phyloP scores from a whole-genome alignment of 2,888 invertebrate species.

The Spicauda simplicius region DNA sequence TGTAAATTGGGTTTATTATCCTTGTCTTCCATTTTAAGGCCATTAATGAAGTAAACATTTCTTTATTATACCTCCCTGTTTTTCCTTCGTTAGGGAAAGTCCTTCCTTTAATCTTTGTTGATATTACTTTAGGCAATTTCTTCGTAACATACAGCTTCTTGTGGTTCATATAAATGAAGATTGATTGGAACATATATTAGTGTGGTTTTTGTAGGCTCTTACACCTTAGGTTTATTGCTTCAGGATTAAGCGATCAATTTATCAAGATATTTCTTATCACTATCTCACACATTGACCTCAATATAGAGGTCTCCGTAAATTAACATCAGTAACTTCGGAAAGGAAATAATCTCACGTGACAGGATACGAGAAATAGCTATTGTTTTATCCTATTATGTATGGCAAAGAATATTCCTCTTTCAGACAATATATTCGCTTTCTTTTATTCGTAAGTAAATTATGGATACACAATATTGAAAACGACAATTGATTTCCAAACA shows the following conservation, averaged over 20 bases:
- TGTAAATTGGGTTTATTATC: conserved; percentile 8
- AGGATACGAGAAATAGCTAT: too few relatives aligned
- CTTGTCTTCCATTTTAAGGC: conserved; percentile 16
- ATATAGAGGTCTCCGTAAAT: too few relatives aligned
- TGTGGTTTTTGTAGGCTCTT: conserved; percentile 4
- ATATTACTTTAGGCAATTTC: conserved; percentile 6
- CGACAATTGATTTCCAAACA: background rate
- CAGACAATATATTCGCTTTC: too few relatives aligned
- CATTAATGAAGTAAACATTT: conserved; percentile 13
- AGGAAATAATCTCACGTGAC: too few relatives aligned
- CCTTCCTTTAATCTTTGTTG: background rate
- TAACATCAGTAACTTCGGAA: too few relatives aligned
- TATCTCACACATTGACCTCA: background rate
- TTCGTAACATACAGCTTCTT: background rate
- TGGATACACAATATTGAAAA: background rate
- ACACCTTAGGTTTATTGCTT: background rate
- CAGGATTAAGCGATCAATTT: background rate
- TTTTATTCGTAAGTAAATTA: background rate
- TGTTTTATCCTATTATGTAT: too few relatives aligned
- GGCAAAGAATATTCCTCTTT: too few relatives aligned
- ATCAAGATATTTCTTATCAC: background rate
- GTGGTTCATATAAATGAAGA: conserved; percentile 26
- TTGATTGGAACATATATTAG: conserved; percentile 14
- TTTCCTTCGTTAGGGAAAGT: background rate
- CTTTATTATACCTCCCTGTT: background rate